These are phyloP conservation scores for Neuroscelio doddi DNA, from an alignment of 2,888 invertebrate genomes.

Conservation along the genomic window DNA sequence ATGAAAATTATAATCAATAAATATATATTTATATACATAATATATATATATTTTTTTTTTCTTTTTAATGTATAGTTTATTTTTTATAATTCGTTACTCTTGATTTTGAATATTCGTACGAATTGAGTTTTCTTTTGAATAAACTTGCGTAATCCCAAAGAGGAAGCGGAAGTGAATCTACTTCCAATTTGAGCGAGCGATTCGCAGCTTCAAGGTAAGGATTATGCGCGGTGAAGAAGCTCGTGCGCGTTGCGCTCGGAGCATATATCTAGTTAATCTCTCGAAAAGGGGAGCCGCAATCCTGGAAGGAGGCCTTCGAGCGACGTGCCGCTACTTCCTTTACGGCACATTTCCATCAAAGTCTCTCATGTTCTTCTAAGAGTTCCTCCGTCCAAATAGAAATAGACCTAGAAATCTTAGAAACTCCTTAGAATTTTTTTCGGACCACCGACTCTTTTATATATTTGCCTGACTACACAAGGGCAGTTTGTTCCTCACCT, in stretches of 20 bases:
- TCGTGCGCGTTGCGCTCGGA: conserved; percentile 15
- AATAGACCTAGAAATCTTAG: conserved; percentile 28
- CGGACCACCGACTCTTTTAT: conserved; percentile 18
- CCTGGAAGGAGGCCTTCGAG: conserved; percentile 39
- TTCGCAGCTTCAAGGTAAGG: conserved; percentile 38
- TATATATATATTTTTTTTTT: too few species aligned
- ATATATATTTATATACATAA: too few species aligned
- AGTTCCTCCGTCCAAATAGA: conserved; percentile 23
- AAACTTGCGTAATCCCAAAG: conserved; percentile 21
- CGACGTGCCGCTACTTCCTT: conserved; percentile 42
- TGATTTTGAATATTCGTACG: background rate
- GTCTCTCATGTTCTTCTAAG: conserved; percentile 30
- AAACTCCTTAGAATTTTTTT: conserved; percentile 25
- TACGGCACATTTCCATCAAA: conserved; percentile 38
- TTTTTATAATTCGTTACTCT: too few species aligned
- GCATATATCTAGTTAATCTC: conserved; percentile 45
- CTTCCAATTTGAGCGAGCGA: conserved; percentile 42
- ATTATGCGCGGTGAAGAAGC: conserved; percentile 45
- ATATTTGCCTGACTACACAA: too few species aligned
- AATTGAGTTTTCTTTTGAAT: background rate
- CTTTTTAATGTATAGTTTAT: too few species aligned
- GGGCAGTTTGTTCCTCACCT: too few species aligned
- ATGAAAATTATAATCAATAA: too few species aligned
- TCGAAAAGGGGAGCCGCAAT: conserved; percentile 29
- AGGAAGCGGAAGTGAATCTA: conserved; percentile 45